Evolutionary conservation across 2,888 invertebrate species (phyloP).

Genomic region (Drosophila colorata): DNA sequence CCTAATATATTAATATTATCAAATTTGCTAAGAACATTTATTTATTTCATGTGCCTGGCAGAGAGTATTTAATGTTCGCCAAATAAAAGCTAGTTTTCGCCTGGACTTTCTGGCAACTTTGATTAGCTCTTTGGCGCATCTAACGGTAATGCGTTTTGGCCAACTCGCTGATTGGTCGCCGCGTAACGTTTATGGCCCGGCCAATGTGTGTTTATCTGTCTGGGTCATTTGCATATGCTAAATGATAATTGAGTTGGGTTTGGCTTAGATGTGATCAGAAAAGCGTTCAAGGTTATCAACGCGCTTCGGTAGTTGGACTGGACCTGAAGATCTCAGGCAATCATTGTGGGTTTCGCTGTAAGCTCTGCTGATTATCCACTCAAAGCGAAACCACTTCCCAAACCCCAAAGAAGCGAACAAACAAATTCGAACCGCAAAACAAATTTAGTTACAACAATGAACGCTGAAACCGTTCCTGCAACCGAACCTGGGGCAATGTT

Average conservation of each 20-base stretch:
- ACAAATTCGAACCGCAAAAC: slow-evolving; percentile 70
- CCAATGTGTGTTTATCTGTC: slow-evolving; percentile 74
- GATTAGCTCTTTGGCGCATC: slow-evolving; percentile 54
- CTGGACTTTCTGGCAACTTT: slow-evolving; percentile 1
- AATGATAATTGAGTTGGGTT: slow-evolving; percentile 48
- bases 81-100: accelerated
- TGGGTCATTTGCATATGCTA: slow-evolving; percentile 69
- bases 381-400: slow-evolving; percentile 39
- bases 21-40: too few species aligned
- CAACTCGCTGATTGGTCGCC: slow-evolving; percentile 43
- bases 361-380: slow-evolving; percentile 16
- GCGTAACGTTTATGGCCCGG: slow-evolving; percentile 36
- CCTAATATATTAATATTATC: too few species aligned
- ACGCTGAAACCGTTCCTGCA: slow-evolving; percentile 49
- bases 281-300: slow-evolving; percentile 59
- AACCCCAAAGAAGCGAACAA: slow-evolving; percentile 24
- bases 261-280: slow-evolving; percentile 10
- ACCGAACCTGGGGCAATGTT: slow-evolving; percentile 37
- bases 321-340: background rate
- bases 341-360: slow-evolving; percentile 7
- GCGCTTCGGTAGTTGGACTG: background rate
- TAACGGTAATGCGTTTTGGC: slow-evolving; percentile 61
- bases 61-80: slow-evolving; percentile 26
- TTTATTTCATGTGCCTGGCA: background rate
- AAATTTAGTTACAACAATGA: slow-evolving; percentile 66